A percentile compares a stretch with the other conserved stretches of the same genome.
Evolutionary conservation across 2,797 vertebrate species (phyloP).

Genomic region (Sebastes taczanowskii): DNA sequence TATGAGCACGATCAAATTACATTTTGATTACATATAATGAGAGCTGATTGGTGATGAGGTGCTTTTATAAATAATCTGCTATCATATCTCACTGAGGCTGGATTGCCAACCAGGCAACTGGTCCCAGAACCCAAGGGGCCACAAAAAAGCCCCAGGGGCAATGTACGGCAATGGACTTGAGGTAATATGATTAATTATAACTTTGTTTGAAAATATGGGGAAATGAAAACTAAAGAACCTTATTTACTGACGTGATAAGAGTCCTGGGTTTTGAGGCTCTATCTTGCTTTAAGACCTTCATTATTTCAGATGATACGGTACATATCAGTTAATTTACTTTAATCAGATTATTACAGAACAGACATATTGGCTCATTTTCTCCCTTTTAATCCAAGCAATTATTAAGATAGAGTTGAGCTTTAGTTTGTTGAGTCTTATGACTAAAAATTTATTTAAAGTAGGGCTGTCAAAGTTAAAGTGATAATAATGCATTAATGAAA

Average conservation of each 20-base stretch:
- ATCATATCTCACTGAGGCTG: background rate
- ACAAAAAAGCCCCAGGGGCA: background rate
- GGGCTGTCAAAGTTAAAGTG: too few relatives aligned
- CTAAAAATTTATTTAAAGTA: background rate
- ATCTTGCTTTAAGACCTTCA: background rate
- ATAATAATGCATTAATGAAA: too few relatives aligned
- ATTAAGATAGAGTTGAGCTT: background rate
- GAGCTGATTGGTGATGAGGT: slow-evolving; percentile 36
- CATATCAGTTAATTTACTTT: background rate
- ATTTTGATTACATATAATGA: slow-evolving; percentile 41
- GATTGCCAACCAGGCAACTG: background rate
- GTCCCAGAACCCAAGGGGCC: background rate
- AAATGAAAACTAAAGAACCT: background rate
- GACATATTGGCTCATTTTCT: background rate
- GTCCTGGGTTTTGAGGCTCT: background rate
- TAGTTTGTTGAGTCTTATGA: background rate
- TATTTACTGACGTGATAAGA: background rate
- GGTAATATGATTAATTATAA: slow-evolving; percentile 2
- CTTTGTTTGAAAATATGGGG: background rate
- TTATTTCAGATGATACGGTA: background rate
- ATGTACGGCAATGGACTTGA: background rate
- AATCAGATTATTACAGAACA: slow-evolving; percentile 2
- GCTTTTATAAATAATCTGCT: slow-evolving; percentile 15
- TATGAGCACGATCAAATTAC: slow-evolving; percentile 43
- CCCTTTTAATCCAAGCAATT: background rate